Conservation (phyloP, 1,140 invertebrate species). For the Stenopsyche tienmushanensis region DNA sequence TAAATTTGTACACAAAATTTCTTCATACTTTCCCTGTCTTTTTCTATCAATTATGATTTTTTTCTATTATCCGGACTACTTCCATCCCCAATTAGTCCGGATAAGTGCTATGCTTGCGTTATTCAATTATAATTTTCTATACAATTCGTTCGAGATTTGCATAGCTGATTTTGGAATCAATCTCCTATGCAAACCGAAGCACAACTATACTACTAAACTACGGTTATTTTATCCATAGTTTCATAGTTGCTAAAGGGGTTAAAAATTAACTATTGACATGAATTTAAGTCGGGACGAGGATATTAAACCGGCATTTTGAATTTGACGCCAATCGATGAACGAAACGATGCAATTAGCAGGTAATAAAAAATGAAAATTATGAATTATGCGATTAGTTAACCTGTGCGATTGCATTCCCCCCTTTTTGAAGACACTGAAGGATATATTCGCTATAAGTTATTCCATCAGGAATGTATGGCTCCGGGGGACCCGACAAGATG, state of each 20-base stretch:
- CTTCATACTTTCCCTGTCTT: too few relatives aligned
- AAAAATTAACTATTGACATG: neutral
- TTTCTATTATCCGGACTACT: too few relatives aligned
- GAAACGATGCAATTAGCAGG: neutral
- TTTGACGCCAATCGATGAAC: neutral
- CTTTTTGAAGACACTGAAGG: neutral
- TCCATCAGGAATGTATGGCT: neutral
- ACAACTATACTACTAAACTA: neutral
- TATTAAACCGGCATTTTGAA: neutral
- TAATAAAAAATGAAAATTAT: too few relatives aligned
- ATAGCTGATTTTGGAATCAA: too few relatives aligned
- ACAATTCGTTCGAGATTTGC: too few relatives aligned
- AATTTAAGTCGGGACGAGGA: neutral
- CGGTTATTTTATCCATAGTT: neutral
- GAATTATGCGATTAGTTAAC: too few relatives aligned
- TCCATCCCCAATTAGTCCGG: too few relatives aligned
- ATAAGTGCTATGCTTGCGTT: too few relatives aligned
- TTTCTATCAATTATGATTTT: too few relatives aligned
- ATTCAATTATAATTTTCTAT: too few relatives aligned
- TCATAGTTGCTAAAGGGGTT: neutral
- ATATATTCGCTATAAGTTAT: conserved; percentile 2
- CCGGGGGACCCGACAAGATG: neutral
- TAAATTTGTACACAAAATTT: too few relatives aligned
- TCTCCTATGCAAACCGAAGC: too few relatives aligned
- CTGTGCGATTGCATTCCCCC: neutral